Percentiles rank a stretch among this genome's conserved stretches.
Conservation (phyloP, 1,140 invertebrate species). For the Apis mellifera region DNA sequence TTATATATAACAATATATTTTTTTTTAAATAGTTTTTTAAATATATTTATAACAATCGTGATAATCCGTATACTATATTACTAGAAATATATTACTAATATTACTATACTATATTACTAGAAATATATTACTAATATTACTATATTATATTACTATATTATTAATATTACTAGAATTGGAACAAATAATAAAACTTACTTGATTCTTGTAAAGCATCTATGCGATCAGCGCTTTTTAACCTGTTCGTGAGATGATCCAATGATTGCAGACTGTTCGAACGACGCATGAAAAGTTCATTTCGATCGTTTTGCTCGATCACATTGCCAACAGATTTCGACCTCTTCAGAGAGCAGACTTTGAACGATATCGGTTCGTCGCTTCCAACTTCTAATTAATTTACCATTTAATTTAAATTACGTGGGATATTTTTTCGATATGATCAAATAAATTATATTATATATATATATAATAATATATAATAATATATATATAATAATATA, state of each 20-base stretch:
- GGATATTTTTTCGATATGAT: background rate
- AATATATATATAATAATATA: no score
- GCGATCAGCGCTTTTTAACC: conserved; percentile 11
- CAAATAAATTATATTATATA: background rate
- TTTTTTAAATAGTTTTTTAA: no score
- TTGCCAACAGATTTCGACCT: conserved; percentile 89
- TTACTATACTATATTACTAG: no score
- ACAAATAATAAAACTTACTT: conserved; percentile 39
- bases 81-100: no score
- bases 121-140: no score
- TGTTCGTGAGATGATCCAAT: conserved; percentile 1
- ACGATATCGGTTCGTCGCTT: conserved; percentile 15
- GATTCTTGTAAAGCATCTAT: background rate
- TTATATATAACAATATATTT: no score
- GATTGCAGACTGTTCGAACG: conserved; percentile 85
- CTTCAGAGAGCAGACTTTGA: conserved; percentile 75
- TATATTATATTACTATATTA: no score
- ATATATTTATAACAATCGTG: no score
- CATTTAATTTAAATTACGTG: background rate
- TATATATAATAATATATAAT: no score
- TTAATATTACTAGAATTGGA: no score
- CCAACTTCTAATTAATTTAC: background rate
- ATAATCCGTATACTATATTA: no score
- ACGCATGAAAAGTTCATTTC: conserved; percentile 74
- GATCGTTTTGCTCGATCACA: conserved; percentile 77